Conservation (phyloP, 35 echinoderm and acorn worm genomes). For the Acanthaster planci region DNA sequence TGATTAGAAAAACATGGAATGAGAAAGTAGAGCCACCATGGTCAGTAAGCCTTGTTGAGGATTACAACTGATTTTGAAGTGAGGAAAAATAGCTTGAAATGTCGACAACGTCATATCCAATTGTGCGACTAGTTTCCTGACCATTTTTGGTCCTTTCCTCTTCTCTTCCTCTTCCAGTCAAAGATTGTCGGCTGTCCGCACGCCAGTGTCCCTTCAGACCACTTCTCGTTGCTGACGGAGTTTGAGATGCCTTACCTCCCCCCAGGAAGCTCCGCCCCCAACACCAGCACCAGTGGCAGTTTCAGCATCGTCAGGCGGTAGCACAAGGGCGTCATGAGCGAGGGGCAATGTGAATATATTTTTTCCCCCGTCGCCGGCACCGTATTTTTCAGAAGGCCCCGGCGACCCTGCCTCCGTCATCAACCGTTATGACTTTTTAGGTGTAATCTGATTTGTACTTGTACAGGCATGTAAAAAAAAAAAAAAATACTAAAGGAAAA, state of each 20-base stretch:
- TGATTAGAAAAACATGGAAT: no score
- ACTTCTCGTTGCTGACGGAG: conserved; percentile 89
- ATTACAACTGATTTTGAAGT: no score
- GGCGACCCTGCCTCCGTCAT: conserved; percentile 5
- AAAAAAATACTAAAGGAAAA: not conserved
- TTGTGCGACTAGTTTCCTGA: no score
- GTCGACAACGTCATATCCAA: no score
- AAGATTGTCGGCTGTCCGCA: conserved; percentile 95
- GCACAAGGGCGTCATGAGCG: not conserved
- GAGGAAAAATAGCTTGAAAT: no score
- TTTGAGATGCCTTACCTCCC: conserved; percentile 89
- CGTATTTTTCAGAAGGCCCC: not conserved
- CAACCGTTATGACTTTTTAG: conserved; percentile 30
- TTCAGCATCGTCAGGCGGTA: conserved; percentile 46
- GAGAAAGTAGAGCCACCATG: no score
- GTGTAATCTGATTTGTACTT: conserved; percentile 72
- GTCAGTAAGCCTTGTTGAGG: no score
- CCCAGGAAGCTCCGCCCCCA: conserved; percentile 18
- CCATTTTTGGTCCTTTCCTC: not conserved
- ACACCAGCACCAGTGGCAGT: not conserved
- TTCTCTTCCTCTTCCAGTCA: conserved; percentile 8
- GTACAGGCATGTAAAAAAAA: conserved; percentile 74
- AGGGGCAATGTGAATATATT: not conserved
- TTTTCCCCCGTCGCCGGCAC: not conserved
- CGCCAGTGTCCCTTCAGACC: conserved; percentile 80